Percentiles rank a stretch among this genome's conserved stretches.
phyloP scores from a whole-genome alignment of 2,113 vertebrate genomes.

The Leptobrachium ailaonicum region DNA sequence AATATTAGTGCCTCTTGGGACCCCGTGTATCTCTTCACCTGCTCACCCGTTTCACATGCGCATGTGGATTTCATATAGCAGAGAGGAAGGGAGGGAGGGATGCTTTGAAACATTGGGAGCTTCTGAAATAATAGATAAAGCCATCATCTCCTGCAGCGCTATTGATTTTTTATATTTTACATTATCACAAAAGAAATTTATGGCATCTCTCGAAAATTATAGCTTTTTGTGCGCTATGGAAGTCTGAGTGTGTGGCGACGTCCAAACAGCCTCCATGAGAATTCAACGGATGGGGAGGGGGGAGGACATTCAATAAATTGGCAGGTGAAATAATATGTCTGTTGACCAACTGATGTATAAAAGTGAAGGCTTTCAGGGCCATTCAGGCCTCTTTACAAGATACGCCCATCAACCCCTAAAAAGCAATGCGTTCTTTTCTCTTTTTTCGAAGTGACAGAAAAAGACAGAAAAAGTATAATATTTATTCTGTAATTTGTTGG shows the following conservation, averaged over 20 bases:
- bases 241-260: background rate
- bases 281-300: background rate
- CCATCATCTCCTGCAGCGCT: conserved; percentile 62
- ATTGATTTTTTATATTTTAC: conserved; percentile 63
- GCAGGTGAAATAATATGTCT: conserved; percentile 14
- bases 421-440: background rate
- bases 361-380: conserved; percentile 33
- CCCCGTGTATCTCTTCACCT: background rate
- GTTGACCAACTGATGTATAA: conserved; percentile 14
- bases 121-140: conserved; percentile 64
- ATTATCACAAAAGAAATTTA: conserved; percentile 69
- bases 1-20: background rate
- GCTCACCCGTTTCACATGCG: conserved; percentile 35
- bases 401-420: conserved; percentile 2
- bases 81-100: conserved; percentile 26
- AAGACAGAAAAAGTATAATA: conserved; percentile 23
- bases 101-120: conserved; percentile 52
- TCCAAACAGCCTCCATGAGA: background rate
- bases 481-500: conserved; percentile 1
- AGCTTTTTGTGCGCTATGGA: conserved; percentile 60
- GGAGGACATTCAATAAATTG: background rate
- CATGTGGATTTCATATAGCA: conserved; percentile 38
- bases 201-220: conserved; percentile 63
- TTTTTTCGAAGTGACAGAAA: background rate
- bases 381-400: conserved; percentile 13